Conservation (phyloP, 2,888 invertebrate genomes). For the Microchrysa polita region DNA sequence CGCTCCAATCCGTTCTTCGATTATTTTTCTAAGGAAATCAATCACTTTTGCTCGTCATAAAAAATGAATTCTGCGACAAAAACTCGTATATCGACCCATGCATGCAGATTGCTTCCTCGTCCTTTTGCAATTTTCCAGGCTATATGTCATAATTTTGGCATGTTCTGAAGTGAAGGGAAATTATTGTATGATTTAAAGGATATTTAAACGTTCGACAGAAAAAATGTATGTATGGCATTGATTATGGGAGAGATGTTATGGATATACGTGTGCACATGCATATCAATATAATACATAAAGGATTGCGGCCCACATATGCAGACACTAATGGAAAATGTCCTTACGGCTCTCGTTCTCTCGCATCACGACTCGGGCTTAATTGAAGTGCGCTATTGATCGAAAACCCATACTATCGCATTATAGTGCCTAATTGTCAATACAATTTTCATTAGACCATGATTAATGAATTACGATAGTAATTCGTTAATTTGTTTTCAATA, state of each 20-base stretch:
- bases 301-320: too few relatives aligned
- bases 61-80: slow-evolving; percentile 21
- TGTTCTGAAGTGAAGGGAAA: slow-evolving; percentile 11
- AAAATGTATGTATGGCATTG: slow-evolving; percentile 25
- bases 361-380: too few relatives aligned
- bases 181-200: slow-evolving; percentile 37
- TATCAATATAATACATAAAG: too few relatives aligned
- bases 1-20: slow-evolving; percentile 11
- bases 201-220: background rate
- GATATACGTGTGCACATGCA: too few relatives aligned
- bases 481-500: too few relatives aligned
- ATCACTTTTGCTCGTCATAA: slow-evolving; percentile 17
- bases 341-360: too few relatives aligned
- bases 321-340: too few relatives aligned
- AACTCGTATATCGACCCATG: background rate
- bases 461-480: too few relatives aligned
- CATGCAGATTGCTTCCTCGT: background rate
- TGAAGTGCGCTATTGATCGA: too few relatives aligned
- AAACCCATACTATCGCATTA: too few relatives aligned
- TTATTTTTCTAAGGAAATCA: slow-evolving; percentile 19
- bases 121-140: background rate
- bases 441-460: too few relatives aligned
- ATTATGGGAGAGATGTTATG: background rate
- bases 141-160: slow-evolving; percentile 27
- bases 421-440: too few relatives aligned